Evolutionary conservation across 2,797 vertebrate genomes (phyloP).

Genomic region (Neosalanx taihuensis): DNA sequence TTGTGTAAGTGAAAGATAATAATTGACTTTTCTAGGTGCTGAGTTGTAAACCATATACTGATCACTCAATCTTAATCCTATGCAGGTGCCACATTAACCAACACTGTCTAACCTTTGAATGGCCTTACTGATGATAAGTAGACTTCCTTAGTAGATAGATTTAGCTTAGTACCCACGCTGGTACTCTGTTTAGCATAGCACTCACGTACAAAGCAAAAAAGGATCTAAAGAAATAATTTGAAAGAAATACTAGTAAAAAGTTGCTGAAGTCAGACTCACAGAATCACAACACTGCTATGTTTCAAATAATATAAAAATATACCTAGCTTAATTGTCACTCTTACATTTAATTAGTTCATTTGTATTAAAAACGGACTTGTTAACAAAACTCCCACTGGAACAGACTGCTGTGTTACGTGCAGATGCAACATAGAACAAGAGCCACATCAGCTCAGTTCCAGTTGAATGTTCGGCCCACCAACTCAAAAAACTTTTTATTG

Average conservation of each 20-base stretch:
- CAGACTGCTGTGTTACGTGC: slow-evolving; percentile 16
- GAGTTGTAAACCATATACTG: not conserved
- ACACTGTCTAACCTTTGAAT: slow-evolving; percentile 40
- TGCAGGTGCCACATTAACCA: slow-evolving; percentile 36
- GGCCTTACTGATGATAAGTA: slow-evolving; percentile 17
- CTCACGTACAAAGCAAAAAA: not conserved
- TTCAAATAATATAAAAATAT: slow-evolving; percentile 86
- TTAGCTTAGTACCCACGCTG: not conserved
- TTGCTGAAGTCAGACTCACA: slow-evolving; percentile 4
- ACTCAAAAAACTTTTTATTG: slow-evolving; percentile 91
- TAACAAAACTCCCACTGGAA: slow-evolving; percentile 22
- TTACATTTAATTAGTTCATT: slow-evolving; percentile 34
- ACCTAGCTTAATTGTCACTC: slow-evolving; percentile 79
- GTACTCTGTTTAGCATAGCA: not conserved
- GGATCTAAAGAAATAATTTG: not conserved
- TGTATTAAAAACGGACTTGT: slow-evolving; percentile 33
- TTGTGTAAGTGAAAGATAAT: not conserved
- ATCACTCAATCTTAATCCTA: slow-evolving; percentile 8
- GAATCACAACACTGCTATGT: slow-evolving; percentile 39
- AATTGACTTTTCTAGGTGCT: not conserved
- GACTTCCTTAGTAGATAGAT: slow-evolving; percentile 23
- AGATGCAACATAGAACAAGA: not conserved
- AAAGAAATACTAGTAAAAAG: slow-evolving; percentile 35
- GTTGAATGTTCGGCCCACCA: slow-evolving; percentile 90
- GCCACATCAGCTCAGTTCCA: slow-evolving; percentile 78